A percentile compares a stretch with the other conserved stretches of the same genome.
phyloP scores from a whole-genome alignment of 2,113 vertebrate genomes.

The Orthonyx spaldingii region DNA sequence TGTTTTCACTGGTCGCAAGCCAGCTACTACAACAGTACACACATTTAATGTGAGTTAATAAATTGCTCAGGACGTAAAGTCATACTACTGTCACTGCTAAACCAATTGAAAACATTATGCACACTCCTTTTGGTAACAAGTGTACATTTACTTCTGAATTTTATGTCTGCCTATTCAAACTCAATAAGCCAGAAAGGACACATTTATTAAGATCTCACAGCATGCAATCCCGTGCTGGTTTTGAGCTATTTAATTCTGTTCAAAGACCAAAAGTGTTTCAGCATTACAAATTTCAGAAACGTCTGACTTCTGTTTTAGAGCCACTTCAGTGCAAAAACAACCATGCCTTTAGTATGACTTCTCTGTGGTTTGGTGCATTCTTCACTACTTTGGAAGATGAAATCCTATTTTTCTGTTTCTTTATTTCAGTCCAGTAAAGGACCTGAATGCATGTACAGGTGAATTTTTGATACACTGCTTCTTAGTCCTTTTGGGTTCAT shows the following conservation, averaged over 20 bases:
- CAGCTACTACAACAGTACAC: neutral
- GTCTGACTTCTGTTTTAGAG: neutral
- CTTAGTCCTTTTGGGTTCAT: neutral
- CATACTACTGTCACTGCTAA: neutral
- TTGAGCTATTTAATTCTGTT: constrained; percentile 50
- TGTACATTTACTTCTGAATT: constrained; percentile 10
- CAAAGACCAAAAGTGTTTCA: constrained; percentile 1
- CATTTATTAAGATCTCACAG: constrained; percentile 50
- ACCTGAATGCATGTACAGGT: neutral
- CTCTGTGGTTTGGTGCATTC: neutral
- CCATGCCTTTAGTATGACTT: neutral
- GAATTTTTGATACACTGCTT: constrained; percentile 18
- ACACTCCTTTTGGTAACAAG: neutral
- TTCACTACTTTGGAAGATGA: neutral
- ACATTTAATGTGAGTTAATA: constrained; percentile 32
- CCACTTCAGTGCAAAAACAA: neutral
- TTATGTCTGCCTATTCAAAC: constrained; percentile 58
- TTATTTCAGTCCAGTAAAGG: neutral
- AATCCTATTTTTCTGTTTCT: neutral
- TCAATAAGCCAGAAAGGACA: constrained; percentile 54
- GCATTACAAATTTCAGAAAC: neutral
- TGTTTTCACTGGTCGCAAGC: neutral
- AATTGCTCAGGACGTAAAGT: constrained; percentile 6
- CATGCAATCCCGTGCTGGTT: neutral
- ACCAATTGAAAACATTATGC: constrained; percentile 18